Percentiles rank a stretch among this genome's conserved stretches.
Evolutionary conservation across 2,113 vertebrate species (phyloP).

Genomic region (Xenopus borealis): DNA sequence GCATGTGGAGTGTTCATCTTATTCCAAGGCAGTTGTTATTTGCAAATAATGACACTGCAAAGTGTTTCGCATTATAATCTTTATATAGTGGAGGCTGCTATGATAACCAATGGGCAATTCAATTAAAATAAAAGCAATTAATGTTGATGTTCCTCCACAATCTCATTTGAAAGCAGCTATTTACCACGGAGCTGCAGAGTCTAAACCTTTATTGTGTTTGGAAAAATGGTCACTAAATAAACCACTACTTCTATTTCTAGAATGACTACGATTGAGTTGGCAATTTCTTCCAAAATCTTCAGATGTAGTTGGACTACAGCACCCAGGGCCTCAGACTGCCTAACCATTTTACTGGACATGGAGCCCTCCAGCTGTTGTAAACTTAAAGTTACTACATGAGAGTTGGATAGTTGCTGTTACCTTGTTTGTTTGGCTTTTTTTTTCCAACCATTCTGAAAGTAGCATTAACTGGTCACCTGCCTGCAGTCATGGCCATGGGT

Average conservation of each 20-base stretch:
- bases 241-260: slow-evolving; percentile 3
- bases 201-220: slow-evolving; percentile 2
- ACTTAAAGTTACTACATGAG: too few relatives aligned
- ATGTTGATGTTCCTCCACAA: slow-evolving; percentile 40
- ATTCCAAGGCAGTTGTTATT: slow-evolving; percentile 30
- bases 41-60: slow-evolving; percentile 44
- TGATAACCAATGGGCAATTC: slow-evolving; percentile 46
- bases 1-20: slow-evolving; percentile 43
- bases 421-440: too few relatives aligned
- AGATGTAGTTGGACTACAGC: too few relatives aligned
- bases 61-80: slow-evolving; percentile 45
- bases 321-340: too few relatives aligned
- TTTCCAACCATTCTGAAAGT: too few relatives aligned
- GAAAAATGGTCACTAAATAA: slow-evolving; percentile 20
- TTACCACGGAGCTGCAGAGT: slow-evolving; percentile 39
- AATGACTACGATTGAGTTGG: background rate
- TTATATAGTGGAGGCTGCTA: slow-evolving; percentile 38
- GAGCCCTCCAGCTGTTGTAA: too few relatives aligned
- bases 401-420: too few relatives aligned
- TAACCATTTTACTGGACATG: too few relatives aligned
- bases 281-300: too few relatives aligned
- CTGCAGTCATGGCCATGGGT: too few relatives aligned
- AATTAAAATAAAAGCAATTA: slow-evolving; percentile 47
- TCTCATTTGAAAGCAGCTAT: slow-evolving; percentile 41
- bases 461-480: too few relatives aligned